These are phyloP conservation scores for Scelioninae gen. 2 DNA, from an alignment of 2,888 invertebrate genomes.

Conservation along the genomic window DNA sequence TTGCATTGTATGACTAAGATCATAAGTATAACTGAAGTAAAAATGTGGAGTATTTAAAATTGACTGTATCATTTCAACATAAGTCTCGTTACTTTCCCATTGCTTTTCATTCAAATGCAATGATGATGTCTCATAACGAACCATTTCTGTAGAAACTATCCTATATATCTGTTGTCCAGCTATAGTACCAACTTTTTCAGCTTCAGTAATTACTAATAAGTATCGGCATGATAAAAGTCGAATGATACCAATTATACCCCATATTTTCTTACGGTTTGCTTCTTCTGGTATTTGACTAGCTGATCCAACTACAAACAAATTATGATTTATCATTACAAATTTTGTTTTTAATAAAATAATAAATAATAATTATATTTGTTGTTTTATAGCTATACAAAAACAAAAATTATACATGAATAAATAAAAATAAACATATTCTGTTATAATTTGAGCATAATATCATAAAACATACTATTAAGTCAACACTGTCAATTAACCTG, in stretches of 20 bases:
- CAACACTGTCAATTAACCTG: no score
- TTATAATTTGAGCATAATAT: no score
- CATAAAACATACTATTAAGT: no score
- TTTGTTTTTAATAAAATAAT: background rate
- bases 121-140: slow-evolving; percentile 90
- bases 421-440: no score
- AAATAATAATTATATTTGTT: no score
- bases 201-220: slow-evolving; percentile 90
- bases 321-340: background rate
- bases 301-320: slow-evolving; percentile 67
- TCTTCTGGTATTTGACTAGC: slow-evolving; percentile 80
- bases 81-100: slow-evolving; percentile 88
- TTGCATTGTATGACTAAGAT: slow-evolving; percentile 94
- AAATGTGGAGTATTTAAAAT: slow-evolving; percentile 90
- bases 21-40: slow-evolving; percentile 96
- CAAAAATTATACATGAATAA: no score
- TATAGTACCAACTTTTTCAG: slow-evolving; percentile 87
- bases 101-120: slow-evolving; percentile 90
- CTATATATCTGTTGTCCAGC: slow-evolving; percentile 88
- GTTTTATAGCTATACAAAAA: no score
- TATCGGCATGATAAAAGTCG: slow-evolving; percentile 90
- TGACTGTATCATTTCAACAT: slow-evolving; percentile 89
- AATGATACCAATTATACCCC: slow-evolving; percentile 92
- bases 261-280: slow-evolving; percentile 83
- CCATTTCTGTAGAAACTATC: slow-evolving; percentile 86